A percentile compares a stretch with the other conserved stretches of the same genome.
Conservation (phyloP, 2,888 invertebrate species). For the Xylota segnis region DNA sequence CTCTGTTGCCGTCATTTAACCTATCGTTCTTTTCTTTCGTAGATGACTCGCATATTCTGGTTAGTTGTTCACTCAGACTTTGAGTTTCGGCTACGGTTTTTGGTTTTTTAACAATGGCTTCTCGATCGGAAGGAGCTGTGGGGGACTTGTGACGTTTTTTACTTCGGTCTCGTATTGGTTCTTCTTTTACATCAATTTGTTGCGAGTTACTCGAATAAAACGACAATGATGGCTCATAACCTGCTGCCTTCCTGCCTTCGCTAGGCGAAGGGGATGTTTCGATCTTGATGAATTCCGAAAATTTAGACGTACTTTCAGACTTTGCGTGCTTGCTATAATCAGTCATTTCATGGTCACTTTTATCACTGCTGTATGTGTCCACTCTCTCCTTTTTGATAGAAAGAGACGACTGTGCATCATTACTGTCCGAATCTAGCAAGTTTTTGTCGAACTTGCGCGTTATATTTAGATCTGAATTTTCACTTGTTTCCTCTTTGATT, state of each 20-base stretch:
- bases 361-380: constrained; percentile 12
- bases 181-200: not conserved
- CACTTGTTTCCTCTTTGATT: constrained; percentile 45
- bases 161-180: not conserved
- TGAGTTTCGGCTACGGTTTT: not conserved
- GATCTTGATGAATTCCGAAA: constrained; percentile 53
- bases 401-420: not conserved
- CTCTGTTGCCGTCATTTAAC: not conserved
- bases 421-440: constrained; percentile 23
- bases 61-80: constrained; percentile 39
- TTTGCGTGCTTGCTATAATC: constrained; percentile 15
- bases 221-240: not conserved
- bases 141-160: constrained; percentile 33
- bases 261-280: not conserved
- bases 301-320: constrained; percentile 19
- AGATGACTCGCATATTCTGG: constrained; percentile 9
- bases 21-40: constrained; percentile 11
- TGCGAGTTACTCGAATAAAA: not conserved
- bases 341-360: constrained; percentile 6
- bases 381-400: constrained; percentile 1
- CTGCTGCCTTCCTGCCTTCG: not conserved
- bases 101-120: constrained; percentile 11
- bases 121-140: not conserved
- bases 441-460: constrained; percentile 7
- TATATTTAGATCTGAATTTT: constrained; percentile 26